phyloP scores from a whole-genome alignment of 2,797 vertebrate genomes.

The Siniperca scherzeri region DNA sequence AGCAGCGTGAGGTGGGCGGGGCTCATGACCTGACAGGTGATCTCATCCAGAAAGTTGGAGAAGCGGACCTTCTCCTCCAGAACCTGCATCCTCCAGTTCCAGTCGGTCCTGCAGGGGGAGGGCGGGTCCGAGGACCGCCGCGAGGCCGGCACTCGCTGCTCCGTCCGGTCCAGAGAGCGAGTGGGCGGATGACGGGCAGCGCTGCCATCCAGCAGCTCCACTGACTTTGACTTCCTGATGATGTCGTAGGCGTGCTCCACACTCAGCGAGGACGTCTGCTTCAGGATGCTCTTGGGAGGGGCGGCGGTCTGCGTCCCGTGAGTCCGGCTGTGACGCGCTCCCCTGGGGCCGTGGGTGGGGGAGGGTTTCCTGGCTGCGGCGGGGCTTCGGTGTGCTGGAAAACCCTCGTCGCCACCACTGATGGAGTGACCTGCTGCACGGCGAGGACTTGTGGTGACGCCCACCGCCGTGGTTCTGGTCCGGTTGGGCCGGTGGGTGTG shows the following conservation, averaged over 20 bases:
- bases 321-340: accelerated
- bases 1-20: slow-evolving; percentile 80
- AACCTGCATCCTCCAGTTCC: slow-evolving; percentile 71
- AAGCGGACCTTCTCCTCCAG: slow-evolving; percentile 89
- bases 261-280: slow-evolving; percentile 77
- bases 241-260: slow-evolving; percentile 62
- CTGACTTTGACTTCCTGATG: slow-evolving; percentile 84
- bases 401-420: slow-evolving; percentile 69
- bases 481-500: not conserved
- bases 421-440: slow-evolving; percentile 57
- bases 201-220: slow-evolving; percentile 76
- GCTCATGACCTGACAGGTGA: slow-evolving; percentile 87
- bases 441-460: not conserved
- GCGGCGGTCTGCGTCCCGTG: accelerated
- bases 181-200: slow-evolving; percentile 14
- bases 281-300: slow-evolving; percentile 85
- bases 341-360: not conserved
- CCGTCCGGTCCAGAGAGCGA: slow-evolving; percentile 54
- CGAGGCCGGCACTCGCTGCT: not conserved
- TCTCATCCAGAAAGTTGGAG: slow-evolving; percentile 92
- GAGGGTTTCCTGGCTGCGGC: slow-evolving; percentile 64
- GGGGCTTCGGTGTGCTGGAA: not conserved
- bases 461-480: not conserved
- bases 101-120: slow-evolving; percentile 27
- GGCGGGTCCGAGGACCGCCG: slow-evolving; percentile 12